Conservation (phyloP, 2,797 vertebrate species). For the Thalassophryne amazonica region DNA sequence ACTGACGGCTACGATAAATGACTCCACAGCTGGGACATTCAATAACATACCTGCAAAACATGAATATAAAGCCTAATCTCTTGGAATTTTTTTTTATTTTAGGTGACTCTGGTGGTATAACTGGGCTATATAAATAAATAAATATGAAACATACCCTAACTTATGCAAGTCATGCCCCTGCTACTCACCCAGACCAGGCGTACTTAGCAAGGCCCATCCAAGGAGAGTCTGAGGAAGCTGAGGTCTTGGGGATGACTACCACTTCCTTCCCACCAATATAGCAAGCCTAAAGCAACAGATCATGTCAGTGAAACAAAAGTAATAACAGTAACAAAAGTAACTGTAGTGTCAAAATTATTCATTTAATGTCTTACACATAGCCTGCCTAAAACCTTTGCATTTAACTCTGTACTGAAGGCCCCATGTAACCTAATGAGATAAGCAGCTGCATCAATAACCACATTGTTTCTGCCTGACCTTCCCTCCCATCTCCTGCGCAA, state of each 20-base stretch:
- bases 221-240: constrained; percentile 96
- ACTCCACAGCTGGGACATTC: constrained; percentile 81
- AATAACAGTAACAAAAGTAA: background rate
- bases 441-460: too few species aligned
- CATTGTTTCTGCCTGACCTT: too few species aligned
- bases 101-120: constrained; percentile 13
- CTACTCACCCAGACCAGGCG: constrained; percentile 97
- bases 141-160: constrained; percentile 20
- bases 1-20: constrained; percentile 76
- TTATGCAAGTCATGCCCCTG: background rate
- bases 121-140: constrained; percentile 9
- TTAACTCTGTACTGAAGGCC: too few species aligned
- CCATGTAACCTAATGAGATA: too few species aligned
- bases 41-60: constrained; percentile 67
- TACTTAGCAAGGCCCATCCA: constrained; percentile 98
- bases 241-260: constrained; percentile 96
- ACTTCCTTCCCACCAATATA: constrained; percentile 97
- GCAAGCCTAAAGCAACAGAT: constrained; percentile 81
- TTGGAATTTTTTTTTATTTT: background rate
- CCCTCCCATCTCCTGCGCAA: too few species aligned
- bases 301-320: background rate
- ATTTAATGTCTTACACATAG: too few species aligned
- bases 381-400: too few species aligned
- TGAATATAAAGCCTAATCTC: background rate
- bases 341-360: too few species aligned